Conservation (phyloP, 1,140 invertebrate species). For the Drosophila lini region DNA sequence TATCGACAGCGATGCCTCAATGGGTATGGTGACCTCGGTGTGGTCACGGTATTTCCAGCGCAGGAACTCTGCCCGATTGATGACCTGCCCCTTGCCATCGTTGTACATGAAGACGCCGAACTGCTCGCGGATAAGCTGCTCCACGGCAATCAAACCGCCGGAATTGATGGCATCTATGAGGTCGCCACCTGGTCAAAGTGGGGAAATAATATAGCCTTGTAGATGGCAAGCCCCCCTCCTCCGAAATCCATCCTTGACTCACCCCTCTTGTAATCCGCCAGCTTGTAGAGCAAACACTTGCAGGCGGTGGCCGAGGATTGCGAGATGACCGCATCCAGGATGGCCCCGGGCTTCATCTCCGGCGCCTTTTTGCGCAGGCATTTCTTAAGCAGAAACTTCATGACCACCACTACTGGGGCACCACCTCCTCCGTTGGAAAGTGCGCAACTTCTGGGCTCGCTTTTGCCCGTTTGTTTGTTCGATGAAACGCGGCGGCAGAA, state of each 20-base stretch:
- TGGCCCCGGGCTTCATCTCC: slow-evolving; percentile 85
- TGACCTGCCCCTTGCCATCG: slow-evolving; percentile 93
- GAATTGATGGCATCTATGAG: slow-evolving; percentile 93
- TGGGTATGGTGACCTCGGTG: slow-evolving; percentile 91
- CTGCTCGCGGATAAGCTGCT: slow-evolving; percentile 94
- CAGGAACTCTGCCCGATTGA: slow-evolving; percentile 95
- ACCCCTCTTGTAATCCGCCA: slow-evolving; percentile 96
- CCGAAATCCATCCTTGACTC: too few relatives aligned
- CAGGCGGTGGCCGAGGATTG: slow-evolving; percentile 92
- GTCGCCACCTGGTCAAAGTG: slow-evolving; percentile 87
- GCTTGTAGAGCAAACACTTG: slow-evolving; percentile 92
- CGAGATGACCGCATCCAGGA: slow-evolving; percentile 94
- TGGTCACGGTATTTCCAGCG: slow-evolving; percentile 96
- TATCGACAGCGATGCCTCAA: slow-evolving; percentile 91
- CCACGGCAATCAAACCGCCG: slow-evolving; percentile 91
- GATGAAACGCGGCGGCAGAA: slow-evolving; percentile 11
- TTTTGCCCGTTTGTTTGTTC: slow-evolving; percentile 36
- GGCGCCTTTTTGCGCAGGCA: slow-evolving; percentile 80
- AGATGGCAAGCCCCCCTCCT: too few relatives aligned
- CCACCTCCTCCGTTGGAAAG: neutral
- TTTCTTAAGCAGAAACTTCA: slow-evolving; percentile 83
- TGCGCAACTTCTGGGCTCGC: neutral
- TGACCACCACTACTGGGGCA: slow-evolving; percentile 11
- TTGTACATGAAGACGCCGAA: slow-evolving; percentile 95
- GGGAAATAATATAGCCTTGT: too few relatives aligned